phyloP scores from a whole-genome alignment of 92 coral and sea anemone species.

The Virgularia gustaviana region DNA sequence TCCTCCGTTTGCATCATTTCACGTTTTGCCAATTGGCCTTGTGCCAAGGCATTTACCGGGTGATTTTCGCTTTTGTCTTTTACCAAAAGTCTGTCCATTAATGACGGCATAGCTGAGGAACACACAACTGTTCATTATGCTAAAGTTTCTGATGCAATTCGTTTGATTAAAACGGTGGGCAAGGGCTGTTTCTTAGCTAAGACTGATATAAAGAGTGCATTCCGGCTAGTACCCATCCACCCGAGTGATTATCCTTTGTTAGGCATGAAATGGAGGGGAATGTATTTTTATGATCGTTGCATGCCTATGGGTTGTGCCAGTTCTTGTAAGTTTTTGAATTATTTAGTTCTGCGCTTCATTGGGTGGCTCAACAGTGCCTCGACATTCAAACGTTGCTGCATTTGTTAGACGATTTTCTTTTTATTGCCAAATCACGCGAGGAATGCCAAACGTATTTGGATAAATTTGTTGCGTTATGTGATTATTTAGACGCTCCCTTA shows the following conservation, averaged over 20 bases:
- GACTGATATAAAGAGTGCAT: constrained; percentile 46
- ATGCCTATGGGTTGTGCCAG: constrained; percentile 38
- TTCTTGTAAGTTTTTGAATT: constrained; percentile 22
- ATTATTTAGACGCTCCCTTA: constrained; percentile 52
- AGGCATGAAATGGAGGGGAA: constrained; percentile 29
- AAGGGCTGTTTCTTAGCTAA: constrained; percentile 38
- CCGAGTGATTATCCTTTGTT: constrained; percentile 26
- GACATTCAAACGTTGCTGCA: constrained; percentile 39
- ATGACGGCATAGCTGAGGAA: constrained; percentile 40
- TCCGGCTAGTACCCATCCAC: constrained; percentile 15
- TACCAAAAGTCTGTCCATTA: constrained; percentile 34
- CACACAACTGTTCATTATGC: constrained; percentile 39
- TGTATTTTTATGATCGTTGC: constrained; percentile 13
- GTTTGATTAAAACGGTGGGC: constrained; percentile 15
- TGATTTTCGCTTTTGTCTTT: constrained; percentile 33
- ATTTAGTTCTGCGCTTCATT: constrained; percentile 40
- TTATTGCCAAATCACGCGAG: constrained; percentile 30
- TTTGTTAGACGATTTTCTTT: constrained; percentile 50
- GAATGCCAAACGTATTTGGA: constrained; percentile 11
- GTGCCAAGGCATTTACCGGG: constrained; percentile 15
- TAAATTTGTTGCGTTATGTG: constrained; percentile 40
- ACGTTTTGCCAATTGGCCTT: constrained; percentile 45
- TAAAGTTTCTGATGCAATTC: constrained; percentile 28
- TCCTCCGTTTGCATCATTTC: constrained; percentile 52
- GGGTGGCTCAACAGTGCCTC: constrained; percentile 6